Evolutionary conservation across 2,797 vertebrate genomes (phyloP).

Genomic region (Oophaga sylvatica): DNA sequence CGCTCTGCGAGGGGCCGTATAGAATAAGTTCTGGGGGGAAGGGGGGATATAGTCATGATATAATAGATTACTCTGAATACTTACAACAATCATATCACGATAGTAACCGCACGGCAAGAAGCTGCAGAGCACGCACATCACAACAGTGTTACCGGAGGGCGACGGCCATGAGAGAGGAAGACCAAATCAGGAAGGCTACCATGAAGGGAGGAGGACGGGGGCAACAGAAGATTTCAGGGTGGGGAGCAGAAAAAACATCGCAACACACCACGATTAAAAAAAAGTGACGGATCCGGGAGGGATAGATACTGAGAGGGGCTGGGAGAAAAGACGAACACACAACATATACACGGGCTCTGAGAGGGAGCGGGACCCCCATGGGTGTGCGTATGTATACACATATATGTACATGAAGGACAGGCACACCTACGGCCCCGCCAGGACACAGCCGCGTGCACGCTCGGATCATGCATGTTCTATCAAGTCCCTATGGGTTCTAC

Average conservation of each 20-base stretch:
- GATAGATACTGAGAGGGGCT: slow-evolving; percentile 41
- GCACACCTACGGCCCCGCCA: background rate
- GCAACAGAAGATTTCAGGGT: slow-evolving; percentile 28
- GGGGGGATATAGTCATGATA: slow-evolving; percentile 31
- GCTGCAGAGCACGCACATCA: slow-evolving; percentile 45
- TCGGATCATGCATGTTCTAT: background rate
- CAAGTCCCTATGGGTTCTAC: background rate
- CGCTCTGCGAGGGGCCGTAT: background rate
- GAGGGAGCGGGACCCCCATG: background rate
- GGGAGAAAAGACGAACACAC: slow-evolving; percentile 47
- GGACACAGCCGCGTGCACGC: background rate
- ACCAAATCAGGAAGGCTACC: slow-evolving; percentile 2
- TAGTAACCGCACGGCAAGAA: slow-evolving; percentile 55
- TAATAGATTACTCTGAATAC: slow-evolving; percentile 55
- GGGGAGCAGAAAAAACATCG: background rate
- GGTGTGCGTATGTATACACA: slow-evolving; percentile 38
- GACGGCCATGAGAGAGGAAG: background rate
- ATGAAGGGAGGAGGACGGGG: background rate
- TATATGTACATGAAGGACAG: slow-evolving; percentile 42
- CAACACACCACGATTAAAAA: slow-evolving; percentile 39
- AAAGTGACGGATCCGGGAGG: slow-evolving; percentile 30
- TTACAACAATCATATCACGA: slow-evolving; percentile 50
- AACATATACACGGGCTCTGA: slow-evolving; percentile 13
- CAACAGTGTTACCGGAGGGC: slow-evolving; percentile 38
- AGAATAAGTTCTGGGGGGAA: slow-evolving; percentile 1